Evolutionary conservation across 2,797 vertebrate genomes (phyloP), one percentile per base, ranked within the genome.

Genomic region (Chaenodraco wilsoni): DNA sequence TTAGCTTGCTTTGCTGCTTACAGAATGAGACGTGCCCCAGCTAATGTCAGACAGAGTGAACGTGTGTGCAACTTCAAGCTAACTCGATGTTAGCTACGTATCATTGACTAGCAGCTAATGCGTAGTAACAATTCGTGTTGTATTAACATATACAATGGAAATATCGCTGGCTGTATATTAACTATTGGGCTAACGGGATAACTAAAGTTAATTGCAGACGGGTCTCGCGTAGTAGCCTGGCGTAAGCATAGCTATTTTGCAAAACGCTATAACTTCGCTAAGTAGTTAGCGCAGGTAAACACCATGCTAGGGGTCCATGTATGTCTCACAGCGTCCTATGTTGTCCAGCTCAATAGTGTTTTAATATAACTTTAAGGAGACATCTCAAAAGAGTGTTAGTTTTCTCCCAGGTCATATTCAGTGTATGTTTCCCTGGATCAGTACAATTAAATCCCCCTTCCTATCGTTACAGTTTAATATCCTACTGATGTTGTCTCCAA

Each of bases 31-130:
- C 4, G 1, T 15, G 0, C 5, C 3, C 9, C 2, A 17, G 17
- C 8, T 40, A 14, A 48, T 33, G 19, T 16, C 12, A 27, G 2
- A 16, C 13, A 3, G 13, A 72, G 5, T 37, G 61, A 21, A 37
- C 7, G 17, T 23, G 49, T 2, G 9, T n/a, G 3, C 54, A 79
- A 60, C 43, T 8, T 23, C 3, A 4, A 50, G 61, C 62, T 70
- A 78, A 74, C 64, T 68, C 27, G 17, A 11, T 58, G 79, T 56
- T 88, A 84, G 69, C 71, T 64, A 27, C 12, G 14, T 43, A 16
- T 52, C 40, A 9, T 31, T 63, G 40, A 57, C 54, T 70, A 69
- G 73, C 73, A 45, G 73, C 73, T 69, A 84, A 44, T 19, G 62
- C 54, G 27, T 51, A 73, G n/a, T 21, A 9, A 17, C 8, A 51